These are phyloP conservation scores for Columba guinea DNA, from an alignment of 2,797 vertebrate genomes.

Conservation along the genomic window DNA sequence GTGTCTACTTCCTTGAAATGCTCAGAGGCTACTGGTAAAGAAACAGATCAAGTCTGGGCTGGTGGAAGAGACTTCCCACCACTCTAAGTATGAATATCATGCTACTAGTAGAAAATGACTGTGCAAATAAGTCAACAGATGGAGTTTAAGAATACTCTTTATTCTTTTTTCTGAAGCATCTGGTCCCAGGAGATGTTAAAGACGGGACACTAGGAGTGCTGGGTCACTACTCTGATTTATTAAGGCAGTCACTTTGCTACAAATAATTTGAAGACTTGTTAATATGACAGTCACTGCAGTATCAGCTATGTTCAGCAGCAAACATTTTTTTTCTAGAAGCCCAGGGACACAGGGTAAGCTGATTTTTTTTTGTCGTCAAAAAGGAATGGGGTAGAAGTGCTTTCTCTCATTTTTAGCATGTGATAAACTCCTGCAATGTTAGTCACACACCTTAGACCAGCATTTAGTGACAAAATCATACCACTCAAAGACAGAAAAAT, in stretches of 20 bases:
- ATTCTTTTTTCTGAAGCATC: not conserved
- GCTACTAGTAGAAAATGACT: constrained; percentile 43
- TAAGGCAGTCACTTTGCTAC: not conserved
- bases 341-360: not conserved
- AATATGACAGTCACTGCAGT: not conserved
- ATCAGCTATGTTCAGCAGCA: not conserved
- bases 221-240: not conserved
- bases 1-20: constrained; percentile 43
- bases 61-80: constrained; percentile 34
- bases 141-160: not conserved
- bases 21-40: constrained; percentile 38
- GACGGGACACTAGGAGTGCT: not conserved
- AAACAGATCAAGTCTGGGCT: constrained; percentile 40
- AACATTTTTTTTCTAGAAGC: not conserved
- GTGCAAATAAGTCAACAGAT: constrained; percentile 25
- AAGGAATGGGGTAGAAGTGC: not conserved
- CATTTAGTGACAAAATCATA: not conserved
- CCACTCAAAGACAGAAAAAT: not conserved
- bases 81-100: constrained; percentile 4
- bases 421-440: not conserved
- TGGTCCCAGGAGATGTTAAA: not conserved
- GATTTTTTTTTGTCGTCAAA: not conserved
- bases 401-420: not conserved
- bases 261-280: not conserved
- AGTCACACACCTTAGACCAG: not conserved